These are phyloP conservation scores for Spizaetus ornatus DNA, from an alignment of 2,113 vertebrate species.

Conservation along the genomic window DNA sequence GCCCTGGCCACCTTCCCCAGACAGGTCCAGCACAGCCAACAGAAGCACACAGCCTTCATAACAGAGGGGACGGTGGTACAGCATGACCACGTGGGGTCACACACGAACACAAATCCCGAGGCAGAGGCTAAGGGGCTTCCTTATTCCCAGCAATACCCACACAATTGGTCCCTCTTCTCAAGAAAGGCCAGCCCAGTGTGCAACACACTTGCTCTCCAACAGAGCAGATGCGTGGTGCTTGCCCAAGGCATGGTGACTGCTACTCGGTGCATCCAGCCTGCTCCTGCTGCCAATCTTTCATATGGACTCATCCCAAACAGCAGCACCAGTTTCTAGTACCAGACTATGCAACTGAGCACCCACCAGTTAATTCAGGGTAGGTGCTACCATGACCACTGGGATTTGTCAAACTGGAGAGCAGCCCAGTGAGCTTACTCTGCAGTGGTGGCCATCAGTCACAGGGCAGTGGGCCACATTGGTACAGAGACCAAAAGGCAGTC, in stretches of 20 bases:
- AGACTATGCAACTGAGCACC: not conserved
- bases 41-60: not conserved
- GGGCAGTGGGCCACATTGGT: not conserved
- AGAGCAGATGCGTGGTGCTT: not conserved
- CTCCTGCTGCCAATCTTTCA: not conserved
- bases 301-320: not conserved
- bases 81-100: not conserved
- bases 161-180: not conserved
- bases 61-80: not conserved
- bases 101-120: not conserved
- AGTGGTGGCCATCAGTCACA: not conserved
- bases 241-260: not conserved
- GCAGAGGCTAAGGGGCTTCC: not conserved
- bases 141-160: not conserved
- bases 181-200: not conserved
- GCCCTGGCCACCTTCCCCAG: not conserved
- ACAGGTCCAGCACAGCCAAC: not conserved
- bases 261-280: accelerated
- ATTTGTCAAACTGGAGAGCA: not conserved
- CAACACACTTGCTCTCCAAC: not conserved
- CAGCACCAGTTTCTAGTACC: not conserved
- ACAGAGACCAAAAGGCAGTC: not conserved
- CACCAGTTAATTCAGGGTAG: not conserved
- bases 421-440: not conserved
- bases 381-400: not conserved